Base-by-base conservation (phyloP, 1,140 invertebrate species). In the Sitophilus oryzae region DNA sequence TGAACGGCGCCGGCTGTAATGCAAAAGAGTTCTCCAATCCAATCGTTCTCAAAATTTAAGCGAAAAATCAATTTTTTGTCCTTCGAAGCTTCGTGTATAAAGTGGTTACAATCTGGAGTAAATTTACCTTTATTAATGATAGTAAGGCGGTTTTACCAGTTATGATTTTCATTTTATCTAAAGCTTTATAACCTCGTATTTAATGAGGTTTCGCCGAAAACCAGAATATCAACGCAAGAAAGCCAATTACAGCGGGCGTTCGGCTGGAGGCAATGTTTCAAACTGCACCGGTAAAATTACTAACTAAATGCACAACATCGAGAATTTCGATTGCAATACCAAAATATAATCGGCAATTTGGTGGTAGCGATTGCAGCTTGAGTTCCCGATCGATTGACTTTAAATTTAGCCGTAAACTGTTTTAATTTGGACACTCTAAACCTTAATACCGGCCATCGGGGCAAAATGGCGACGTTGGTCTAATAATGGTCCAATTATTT, bases 121-220 rank as follows among this genome's bases (percentile, higher is more conserved):
- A n/a, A n/a, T n/a, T n/a, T n/a, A n/a, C n/a, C n/a, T n/a, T n/a
- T n/a, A n/a, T n/a, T n/a, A n/a, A n/a, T n/a, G n/a, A n/a, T n/a
- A n/a, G n/a, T n/a, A n/a, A n/a, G n/a, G n/a, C n/a, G n/a, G n/a
- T n/a, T n/a, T n/a, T n/a, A n/a, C n/a, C n/a, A n/a, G n/a, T n/a
- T n/a, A n/a, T n/a, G n/a, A n/a, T n/a, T n/a, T n/a, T n/a, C n/a
- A n/a, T n/a, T n/a, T n/a, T n/a, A n/a, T n/a, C n/a, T 66, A 22
- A 42, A 66, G 63, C 30, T 25, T 38, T 18, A 46, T 19, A 22
- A 54, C 1, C 5, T n/a, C 15, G 8, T n/a, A 40, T 16, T 40
- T 40, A 10, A 43, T 44, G 30, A 20, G 23, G 40, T 25, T 52
- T 37, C 8, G 5, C 15, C 16, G 18, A 44, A 4, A 5, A 10